phyloP scores from a whole-genome alignment of 2,113 vertebrate species.

The Taxidea taxus region DNA sequence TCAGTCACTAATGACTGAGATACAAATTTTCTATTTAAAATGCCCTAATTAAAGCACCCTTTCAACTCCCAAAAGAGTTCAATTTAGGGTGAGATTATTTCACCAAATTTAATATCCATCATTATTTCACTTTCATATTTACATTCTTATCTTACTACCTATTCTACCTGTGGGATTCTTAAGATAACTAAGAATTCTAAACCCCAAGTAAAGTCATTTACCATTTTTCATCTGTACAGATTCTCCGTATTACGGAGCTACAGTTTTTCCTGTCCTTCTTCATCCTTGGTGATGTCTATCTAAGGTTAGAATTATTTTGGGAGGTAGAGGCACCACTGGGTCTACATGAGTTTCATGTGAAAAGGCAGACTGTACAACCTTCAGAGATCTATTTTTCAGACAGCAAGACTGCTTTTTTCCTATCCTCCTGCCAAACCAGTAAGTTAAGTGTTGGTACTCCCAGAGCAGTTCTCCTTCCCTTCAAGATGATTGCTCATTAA shows the following conservation, averaged over 20 bases:
- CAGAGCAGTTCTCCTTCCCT: neutral
- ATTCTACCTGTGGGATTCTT: neutral
- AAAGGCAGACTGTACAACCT: neutral
- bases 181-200: neutral
- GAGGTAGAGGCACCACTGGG: neutral
- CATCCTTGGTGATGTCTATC: neutral
- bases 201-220: neutral
- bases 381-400: neutral
- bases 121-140: neutral
- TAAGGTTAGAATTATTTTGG: neutral
- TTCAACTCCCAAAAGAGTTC: neutral
- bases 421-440: neutral
- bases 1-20: neutral
- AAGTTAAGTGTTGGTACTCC: neutral
- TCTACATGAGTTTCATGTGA: neutral
- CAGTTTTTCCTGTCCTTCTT: neutral
- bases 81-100: neutral
- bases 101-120: neutral
- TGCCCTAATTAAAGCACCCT: neutral
- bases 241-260: neutral
- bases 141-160: neutral
- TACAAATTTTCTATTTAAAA: neutral
- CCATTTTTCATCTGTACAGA: neutral
- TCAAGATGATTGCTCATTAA: neutral
- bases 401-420: neutral